Conservation (phyloP, 2,797 vertebrate genomes). For the Knipowitschia caucasica region DNA sequence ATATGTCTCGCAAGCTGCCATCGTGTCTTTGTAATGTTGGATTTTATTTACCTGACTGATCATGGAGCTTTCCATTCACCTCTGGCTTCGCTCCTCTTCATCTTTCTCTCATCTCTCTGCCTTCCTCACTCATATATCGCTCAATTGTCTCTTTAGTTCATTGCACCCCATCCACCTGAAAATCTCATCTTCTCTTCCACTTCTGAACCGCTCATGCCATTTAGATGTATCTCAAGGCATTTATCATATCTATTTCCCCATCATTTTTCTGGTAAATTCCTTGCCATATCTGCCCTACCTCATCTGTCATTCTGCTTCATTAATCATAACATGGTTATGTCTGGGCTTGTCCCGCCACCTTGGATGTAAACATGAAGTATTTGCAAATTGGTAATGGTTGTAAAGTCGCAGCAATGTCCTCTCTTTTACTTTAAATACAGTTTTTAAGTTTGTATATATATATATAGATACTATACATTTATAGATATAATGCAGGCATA, state of each 20-base stretch:
- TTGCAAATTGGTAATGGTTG: not conserved
- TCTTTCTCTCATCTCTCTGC: constrained; percentile 43
- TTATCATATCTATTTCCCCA: constrained; percentile 31
- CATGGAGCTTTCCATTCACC: constrained; percentile 26
- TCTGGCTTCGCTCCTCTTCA: constrained; percentile 38
- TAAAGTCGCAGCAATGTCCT: too few species aligned
- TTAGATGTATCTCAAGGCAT: constrained; percentile 41
- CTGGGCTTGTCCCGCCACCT: not conserved
- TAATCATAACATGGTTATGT: constrained; percentile 36
- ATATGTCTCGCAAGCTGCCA: constrained; percentile 15
- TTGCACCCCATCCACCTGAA: constrained; percentile 53
- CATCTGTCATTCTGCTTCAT: constrained; percentile 37
- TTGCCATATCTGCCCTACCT: constrained; percentile 29
- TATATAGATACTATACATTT: too few species aligned
- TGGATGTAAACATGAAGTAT: not conserved
- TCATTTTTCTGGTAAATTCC: constrained; percentile 38
- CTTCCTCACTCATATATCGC: constrained; percentile 40
- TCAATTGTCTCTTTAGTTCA: constrained; percentile 59
- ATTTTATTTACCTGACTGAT: constrained; percentile 56
- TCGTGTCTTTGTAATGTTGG: constrained; percentile 37
- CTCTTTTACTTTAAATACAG: too few species aligned
- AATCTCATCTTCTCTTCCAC: constrained; percentile 29
- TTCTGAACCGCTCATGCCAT: constrained; percentile 24
- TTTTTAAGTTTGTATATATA: too few species aligned
- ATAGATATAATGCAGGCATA: too few species aligned